These are phyloP conservation scores for Apeltes quadracus DNA, from an alignment of 2,113 vertebrate genomes.

Conservation along the genomic window DNA sequence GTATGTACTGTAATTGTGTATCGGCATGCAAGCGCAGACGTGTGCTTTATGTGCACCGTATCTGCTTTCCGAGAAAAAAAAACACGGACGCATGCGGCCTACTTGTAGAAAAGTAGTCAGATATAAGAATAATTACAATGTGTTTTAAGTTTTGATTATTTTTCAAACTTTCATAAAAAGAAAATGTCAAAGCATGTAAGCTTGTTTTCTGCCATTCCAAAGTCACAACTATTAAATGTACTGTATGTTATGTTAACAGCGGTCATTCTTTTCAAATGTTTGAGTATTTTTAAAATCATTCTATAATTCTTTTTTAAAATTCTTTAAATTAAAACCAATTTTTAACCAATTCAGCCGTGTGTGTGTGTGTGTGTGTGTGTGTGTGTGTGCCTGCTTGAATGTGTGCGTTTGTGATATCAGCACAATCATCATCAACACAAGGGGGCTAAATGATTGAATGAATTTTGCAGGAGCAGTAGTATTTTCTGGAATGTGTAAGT, in stretches of 20 bases:
- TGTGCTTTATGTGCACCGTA: neutral
- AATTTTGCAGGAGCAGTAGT: slow-evolving; percentile 45
- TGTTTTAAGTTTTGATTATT: too few species aligned
- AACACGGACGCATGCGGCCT: neutral
- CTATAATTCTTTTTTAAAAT: too few species aligned
- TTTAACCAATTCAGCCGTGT: neutral
- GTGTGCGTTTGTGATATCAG: neutral
- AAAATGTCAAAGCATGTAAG: too few species aligned
- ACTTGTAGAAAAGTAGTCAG: slow-evolving; percentile 11
- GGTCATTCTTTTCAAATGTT: neutral
- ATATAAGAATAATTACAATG: too few species aligned
- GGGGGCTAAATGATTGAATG: slow-evolving; percentile 45
- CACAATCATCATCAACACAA: too few species aligned
- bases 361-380: neutral
- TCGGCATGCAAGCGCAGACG: neutral
- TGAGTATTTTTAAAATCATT: neutral
- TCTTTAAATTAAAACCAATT: neutral
- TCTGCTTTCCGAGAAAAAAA: slow-evolving; percentile 7
- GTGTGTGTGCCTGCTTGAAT: neutral
- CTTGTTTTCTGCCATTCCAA: too few species aligned
- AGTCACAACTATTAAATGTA: neutral
- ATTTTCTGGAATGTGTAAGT: slow-evolving; percentile 39
- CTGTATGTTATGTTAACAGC: neutral
- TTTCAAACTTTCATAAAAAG: too few species aligned
- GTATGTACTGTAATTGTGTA: slow-evolving; percentile 36